phyloP scores from a whole-genome alignment of 2,797 vertebrate species.

The Chaunax sp. region DNA sequence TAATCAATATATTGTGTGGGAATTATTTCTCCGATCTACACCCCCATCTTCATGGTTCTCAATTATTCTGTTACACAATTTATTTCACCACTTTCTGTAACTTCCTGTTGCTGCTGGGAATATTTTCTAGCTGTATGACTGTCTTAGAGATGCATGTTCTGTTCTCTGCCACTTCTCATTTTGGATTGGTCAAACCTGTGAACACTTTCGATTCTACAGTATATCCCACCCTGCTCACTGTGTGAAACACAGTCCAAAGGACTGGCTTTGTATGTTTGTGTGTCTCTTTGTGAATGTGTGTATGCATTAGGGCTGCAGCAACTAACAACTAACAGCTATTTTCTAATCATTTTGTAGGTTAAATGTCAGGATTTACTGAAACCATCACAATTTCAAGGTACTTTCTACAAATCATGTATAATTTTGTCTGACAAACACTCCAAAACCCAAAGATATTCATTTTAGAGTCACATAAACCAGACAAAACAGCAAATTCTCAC shows the following conservation, averaged over 20 bases:
- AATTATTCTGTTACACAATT: constrained; percentile 8
- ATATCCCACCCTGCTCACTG: constrained; percentile 9
- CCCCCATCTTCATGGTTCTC: not conserved
- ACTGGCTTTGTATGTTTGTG: not conserved
- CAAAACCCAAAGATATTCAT: not conserved
- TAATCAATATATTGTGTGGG: too few species aligned
- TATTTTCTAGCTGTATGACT: not conserved
- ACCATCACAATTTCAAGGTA: not conserved
- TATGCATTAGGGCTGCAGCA: too few species aligned
- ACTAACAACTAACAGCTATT: too few species aligned
- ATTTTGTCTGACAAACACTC: too few species aligned
- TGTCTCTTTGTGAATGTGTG: not conserved
- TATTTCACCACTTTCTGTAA: constrained; percentile 33
- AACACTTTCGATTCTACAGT: not conserved
- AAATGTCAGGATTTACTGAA: not conserved
- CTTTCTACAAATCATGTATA: too few species aligned
- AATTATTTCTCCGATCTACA: not conserved
- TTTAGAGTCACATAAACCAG: not conserved
- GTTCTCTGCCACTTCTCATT: constrained; percentile 6
- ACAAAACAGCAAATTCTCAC: not conserved
- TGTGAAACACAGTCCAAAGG: not conserved
- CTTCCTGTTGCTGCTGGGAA: constrained; percentile 30
- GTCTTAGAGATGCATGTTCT: not conserved
- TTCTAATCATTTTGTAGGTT: not conserved
- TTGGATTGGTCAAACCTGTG: not conserved